Conservation (phyloP, 2,888 invertebrate species). For the Drosophila bunnanda region DNA sequence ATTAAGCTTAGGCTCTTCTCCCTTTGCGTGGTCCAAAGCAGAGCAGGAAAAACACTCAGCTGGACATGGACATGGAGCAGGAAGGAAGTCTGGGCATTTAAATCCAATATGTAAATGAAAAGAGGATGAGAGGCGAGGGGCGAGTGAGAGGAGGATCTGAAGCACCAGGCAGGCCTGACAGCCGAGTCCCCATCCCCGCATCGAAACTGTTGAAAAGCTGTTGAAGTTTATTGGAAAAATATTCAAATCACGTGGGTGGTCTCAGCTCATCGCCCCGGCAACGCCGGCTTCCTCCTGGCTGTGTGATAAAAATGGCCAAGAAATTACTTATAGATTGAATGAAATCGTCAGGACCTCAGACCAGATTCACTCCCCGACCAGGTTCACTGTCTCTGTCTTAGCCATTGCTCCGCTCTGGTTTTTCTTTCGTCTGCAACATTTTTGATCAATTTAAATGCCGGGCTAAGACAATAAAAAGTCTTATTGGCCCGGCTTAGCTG, state of each 20-base stretch:
- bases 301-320: slow-evolving; percentile 76
- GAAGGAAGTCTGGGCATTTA: slow-evolving; percentile 72
- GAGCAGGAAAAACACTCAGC: slow-evolving; percentile 73
- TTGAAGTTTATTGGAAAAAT: slow-evolving; percentile 82
- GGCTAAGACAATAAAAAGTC: slow-evolving; percentile 74
- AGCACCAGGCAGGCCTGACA: slow-evolving; percentile 9
- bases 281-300: slow-evolving; percentile 33
- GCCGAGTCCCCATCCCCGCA: slow-evolving; percentile 13
- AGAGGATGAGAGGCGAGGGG: slow-evolving; percentile 8
- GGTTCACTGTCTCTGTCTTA: slow-evolving; percentile 13
- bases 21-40: slow-evolving; percentile 7
- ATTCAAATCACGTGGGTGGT: slow-evolving; percentile 82
- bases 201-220: slow-evolving; percentile 75
- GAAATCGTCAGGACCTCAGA: slow-evolving; percentile 63
- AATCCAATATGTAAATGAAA: slow-evolving; percentile 78
- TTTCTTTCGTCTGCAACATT: slow-evolving; percentile 50
- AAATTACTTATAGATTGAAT: slow-evolving; percentile 79
- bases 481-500: slow-evolving; percentile 58
- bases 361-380: slow-evolving; percentile 4
- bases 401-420: slow-evolving; percentile 20
- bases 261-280: slow-evolving; percentile 63
- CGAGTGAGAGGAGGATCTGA: slow-evolving; percentile 10
- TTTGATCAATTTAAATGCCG: slow-evolving; percentile 77
- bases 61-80: slow-evolving; percentile 51
- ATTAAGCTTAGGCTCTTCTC: slow-evolving; percentile 72